Evolutionary conservation across 2,113 vertebrate genomes (phyloP).

Genomic region (Carassius carassius): DNA sequence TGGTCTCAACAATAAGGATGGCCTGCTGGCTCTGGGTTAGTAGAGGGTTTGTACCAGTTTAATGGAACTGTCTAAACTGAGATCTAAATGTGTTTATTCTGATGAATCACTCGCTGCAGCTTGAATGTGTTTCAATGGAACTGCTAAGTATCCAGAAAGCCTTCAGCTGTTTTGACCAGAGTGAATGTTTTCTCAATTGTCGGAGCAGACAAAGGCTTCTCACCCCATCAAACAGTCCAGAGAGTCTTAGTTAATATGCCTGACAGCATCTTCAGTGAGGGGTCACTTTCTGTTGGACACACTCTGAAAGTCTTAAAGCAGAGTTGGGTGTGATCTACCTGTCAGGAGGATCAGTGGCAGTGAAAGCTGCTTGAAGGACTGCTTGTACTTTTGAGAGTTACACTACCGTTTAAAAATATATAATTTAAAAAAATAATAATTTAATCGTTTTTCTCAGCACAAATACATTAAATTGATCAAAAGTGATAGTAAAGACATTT

Average conservation of each 20-base stretch:
- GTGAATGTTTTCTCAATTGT: constrained; percentile 55
- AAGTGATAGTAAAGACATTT: background rate
- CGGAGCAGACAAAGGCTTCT: constrained; percentile 60
- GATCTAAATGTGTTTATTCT: constrained; percentile 50
- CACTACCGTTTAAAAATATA: background rate
- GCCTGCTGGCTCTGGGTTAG: no score
- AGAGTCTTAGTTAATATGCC: constrained; percentile 57
- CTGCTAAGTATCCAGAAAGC: constrained; percentile 60
- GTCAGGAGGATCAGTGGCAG: background rate
- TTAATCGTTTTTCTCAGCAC: background rate
- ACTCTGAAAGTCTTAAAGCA: background rate
- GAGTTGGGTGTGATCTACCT: background rate
- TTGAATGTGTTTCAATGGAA: constrained; percentile 53
- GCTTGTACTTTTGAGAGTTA: background rate
- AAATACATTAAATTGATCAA: background rate
- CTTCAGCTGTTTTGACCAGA: constrained; percentile 1
- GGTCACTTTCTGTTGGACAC: constrained; percentile 26
- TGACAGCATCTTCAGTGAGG: constrained; percentile 59
- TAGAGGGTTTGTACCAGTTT: no score
- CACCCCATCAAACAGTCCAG: constrained; percentile 59
- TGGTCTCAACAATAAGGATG: no score
- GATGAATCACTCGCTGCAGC: constrained; percentile 42
- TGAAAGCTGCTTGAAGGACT: background rate
- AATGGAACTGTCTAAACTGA: no score
- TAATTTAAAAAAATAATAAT: no score